Conservation (phyloP, 2,797 vertebrate genomes). For the Pangasius larnaudii region DNA sequence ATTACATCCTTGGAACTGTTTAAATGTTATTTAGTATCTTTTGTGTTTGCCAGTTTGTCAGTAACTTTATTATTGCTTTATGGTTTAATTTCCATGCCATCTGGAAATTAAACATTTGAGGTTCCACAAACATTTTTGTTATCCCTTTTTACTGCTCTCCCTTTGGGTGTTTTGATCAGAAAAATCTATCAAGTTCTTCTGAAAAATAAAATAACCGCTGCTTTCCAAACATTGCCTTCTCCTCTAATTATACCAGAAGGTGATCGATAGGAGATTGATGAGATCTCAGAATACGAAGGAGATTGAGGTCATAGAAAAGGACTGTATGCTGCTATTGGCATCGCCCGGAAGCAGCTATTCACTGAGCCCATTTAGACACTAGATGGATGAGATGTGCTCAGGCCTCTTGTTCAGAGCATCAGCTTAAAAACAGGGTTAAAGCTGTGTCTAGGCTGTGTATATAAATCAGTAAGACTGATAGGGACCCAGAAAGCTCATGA, state of each 20-base stretch:
- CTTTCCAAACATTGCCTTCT: slow-evolving; percentile 37
- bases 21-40: not conserved
- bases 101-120: not conserved
- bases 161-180: slow-evolving; percentile 14
- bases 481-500: slow-evolving; percentile 3
- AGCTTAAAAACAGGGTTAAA: slow-evolving; percentile 30
- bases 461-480: slow-evolving; percentile 40
- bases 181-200: slow-evolving; percentile 13
- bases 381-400: slow-evolving; percentile 43
- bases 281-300: slow-evolving; percentile 28
- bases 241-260: slow-evolving; percentile 39
- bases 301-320: slow-evolving; percentile 27
- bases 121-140: not conserved
- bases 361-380: slow-evolving; percentile 34
- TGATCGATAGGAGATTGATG: slow-evolving; percentile 53
- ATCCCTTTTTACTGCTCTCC: not conserved
- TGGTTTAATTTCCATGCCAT: not conserved
- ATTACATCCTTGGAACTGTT: too few relatives aligned
- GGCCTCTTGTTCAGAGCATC: slow-evolving; percentile 39
- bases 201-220: slow-evolving; percentile 46
- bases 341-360: slow-evolving; percentile 21
- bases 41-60: not conserved
- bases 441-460: slow-evolving; percentile 21
- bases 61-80: not conserved
- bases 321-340: slow-evolving; percentile 19